Percentiles rank a stretch among this genome's conserved stretches.
These are phyloP conservation scores for Petrocephalus microphthalmus DNA, from an alignment of 2,113 vertebrate genomes.

Conservation along the genomic window DNA sequence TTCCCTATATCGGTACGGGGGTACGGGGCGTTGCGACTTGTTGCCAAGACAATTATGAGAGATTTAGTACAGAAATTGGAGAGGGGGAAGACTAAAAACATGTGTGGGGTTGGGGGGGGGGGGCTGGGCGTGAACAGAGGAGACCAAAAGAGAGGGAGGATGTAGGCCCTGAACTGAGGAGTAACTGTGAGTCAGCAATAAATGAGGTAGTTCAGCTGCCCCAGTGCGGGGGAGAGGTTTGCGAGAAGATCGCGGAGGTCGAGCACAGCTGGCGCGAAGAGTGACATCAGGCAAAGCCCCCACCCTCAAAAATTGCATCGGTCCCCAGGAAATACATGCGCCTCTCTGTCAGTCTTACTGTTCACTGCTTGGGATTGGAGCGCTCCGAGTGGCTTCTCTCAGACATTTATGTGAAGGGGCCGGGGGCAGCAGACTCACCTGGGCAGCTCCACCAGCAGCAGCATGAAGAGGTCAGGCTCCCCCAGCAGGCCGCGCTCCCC, in stretches of 20 bases:
- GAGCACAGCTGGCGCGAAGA: conserved; percentile 5
- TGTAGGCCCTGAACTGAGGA: conserved; percentile 4
- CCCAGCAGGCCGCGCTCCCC: conserved; percentile 57
- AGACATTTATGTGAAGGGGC: not conserved
- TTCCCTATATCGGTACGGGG: not conserved
- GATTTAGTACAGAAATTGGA: conserved; percentile 3
- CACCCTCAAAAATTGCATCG: not conserved
- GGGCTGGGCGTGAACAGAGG: conserved; percentile 19
- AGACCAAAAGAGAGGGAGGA: not conserved
- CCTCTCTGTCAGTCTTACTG: not conserved
- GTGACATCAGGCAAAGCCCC: not conserved
- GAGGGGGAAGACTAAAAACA: conserved; percentile 1
- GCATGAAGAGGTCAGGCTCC: conserved; percentile 66
- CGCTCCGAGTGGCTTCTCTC: not conserved
- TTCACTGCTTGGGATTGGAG: not conserved
- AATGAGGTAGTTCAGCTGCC: not conserved
- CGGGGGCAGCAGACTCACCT: conserved; percentile 46
- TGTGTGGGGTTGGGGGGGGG: not conserved
- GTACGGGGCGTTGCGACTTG: not conserved
- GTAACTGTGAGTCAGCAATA: not conserved
- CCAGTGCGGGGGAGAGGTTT: conserved; percentile 11
- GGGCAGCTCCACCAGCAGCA: conserved; percentile 62
- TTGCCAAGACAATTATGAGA: not conserved
- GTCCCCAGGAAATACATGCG: not conserved
- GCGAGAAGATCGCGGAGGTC: not conserved